phyloP scores from a whole-genome alignment of 2,113 vertebrate species.

The Tor tambroides region DNA sequence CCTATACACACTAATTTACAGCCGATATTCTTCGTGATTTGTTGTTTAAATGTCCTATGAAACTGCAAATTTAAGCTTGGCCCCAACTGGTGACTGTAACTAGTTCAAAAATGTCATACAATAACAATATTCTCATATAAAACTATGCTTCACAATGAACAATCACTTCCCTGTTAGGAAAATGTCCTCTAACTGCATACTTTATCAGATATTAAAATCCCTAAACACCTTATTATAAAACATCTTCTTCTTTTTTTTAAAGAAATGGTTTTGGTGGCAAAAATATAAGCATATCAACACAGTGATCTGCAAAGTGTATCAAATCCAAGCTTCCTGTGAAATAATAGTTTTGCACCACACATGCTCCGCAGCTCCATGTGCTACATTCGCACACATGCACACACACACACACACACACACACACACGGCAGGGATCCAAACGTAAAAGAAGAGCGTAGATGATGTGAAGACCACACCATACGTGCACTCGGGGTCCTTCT shows the following conservation, averaged over 20 bases:
- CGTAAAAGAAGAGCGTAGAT: conserved; percentile 53
- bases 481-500: conserved; percentile 55
- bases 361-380: conserved; percentile 62
- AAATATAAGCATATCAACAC: conserved; percentile 64
- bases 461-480: conserved; percentile 49
- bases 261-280: conserved; percentile 60
- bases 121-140: conserved; percentile 48
- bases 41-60: not conserved
- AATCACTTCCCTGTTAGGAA: conserved; percentile 53
- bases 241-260: conserved; percentile 47
- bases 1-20: conserved; percentile 33
- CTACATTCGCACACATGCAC: conserved; percentile 31
- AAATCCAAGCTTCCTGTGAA: conserved; percentile 70
- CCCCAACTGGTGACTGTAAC: not conserved
- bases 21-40: not conserved
- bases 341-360: conserved; percentile 66
- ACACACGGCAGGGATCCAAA: conserved; percentile 38
- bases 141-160: conserved; percentile 57
- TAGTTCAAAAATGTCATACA: conserved; percentile 11
- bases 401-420: conserved; percentile 39
- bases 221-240: conserved; percentile 63
- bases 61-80: not conserved
- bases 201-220: conserved; percentile 57
- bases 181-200: conserved; percentile 44
- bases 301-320: conserved; percentile 66